A percentile compares a stretch with the other conserved stretches of the same genome.
Evolutionary conservation across 2,888 invertebrate genomes (phyloP).

Genomic region (Andrena fulva): DNA sequence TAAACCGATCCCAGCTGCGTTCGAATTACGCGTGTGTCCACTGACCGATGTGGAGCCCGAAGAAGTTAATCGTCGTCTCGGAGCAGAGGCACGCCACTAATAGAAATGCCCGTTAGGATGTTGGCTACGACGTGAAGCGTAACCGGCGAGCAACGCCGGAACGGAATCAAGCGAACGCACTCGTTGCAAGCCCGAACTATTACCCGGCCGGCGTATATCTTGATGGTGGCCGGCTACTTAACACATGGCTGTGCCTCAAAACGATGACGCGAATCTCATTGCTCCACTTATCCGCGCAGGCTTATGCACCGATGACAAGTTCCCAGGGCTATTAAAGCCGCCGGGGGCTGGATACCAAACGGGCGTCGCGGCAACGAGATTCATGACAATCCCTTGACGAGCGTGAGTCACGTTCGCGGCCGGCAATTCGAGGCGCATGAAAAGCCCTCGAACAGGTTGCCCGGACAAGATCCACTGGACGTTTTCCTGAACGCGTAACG

Average conservation of each 20-base stretch:
- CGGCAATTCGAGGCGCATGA: constrained; percentile 20
- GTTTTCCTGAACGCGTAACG: constrained; percentile 47
- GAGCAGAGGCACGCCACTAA: constrained; percentile 31
- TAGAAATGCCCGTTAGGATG: constrained; percentile 59
- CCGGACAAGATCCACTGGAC: constrained; percentile 49
- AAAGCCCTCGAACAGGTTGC: constrained; percentile 59
- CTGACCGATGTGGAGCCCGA: constrained; percentile 17
- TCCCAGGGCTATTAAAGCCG: constrained; percentile 59
- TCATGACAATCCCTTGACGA: constrained; percentile 52
- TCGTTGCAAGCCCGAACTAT: constrained; percentile 26
- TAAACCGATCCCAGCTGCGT: constrained; percentile 6
- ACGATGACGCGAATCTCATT: constrained; percentile 55
- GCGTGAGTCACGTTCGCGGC: constrained; percentile 36
- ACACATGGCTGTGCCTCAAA: constrained; percentile 13
- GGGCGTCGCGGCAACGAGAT: constrained; percentile 42
- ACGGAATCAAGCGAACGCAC: constrained; percentile 38
- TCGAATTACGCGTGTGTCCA: constrained; percentile 13
- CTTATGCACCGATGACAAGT: constrained; percentile 42
- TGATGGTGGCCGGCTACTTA: constrained; percentile 32
- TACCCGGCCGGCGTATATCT: constrained; percentile 4
- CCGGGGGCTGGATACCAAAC: background rate
- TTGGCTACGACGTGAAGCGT: constrained; percentile 48
- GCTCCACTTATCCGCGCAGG: constrained; percentile 53
- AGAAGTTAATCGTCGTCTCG: constrained; percentile 46
- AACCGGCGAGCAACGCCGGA: constrained; percentile 45